These are phyloP conservation scores for Aspidiotus destructor DNA, from an alignment of 2,888 invertebrate genomes.

Conservation along the genomic window DNA sequence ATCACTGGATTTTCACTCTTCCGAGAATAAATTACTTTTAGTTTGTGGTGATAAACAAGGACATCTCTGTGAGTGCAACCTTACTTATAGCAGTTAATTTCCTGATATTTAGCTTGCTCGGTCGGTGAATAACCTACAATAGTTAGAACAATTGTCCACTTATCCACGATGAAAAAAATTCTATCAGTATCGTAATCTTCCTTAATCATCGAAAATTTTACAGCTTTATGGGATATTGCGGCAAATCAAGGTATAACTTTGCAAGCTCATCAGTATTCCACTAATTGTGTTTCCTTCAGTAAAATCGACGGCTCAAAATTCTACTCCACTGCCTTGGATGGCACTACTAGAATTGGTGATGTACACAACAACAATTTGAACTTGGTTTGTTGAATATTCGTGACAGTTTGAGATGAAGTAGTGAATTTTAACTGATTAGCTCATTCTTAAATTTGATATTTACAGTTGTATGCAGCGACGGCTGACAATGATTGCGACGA, in stretches of 20 bases:
- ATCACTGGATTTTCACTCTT: slow-evolving; percentile 42
- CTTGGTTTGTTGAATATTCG: background rate
- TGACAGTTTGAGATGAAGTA: no score
- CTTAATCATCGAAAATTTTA: slow-evolving; percentile 9
- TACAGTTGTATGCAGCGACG: background rate
- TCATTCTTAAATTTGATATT: background rate
- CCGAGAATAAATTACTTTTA: slow-evolving; percentile 40
- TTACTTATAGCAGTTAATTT: background rate
- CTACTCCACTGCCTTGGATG: slow-evolving; percentile 42
- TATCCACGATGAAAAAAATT: no score
- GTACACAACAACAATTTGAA: slow-evolving; percentile 36
- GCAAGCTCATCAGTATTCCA: slow-evolving; percentile 40
- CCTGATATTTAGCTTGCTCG: no score
- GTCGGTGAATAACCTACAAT: no score
- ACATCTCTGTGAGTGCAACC: slow-evolving; percentile 38
- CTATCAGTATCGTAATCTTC: no score
- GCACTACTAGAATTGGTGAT: slow-evolving; percentile 42
- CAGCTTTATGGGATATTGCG: slow-evolving; percentile 38
- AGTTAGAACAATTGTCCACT: no score
- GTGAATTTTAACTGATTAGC: no score
- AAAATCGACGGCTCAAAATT: slow-evolving; percentile 38
- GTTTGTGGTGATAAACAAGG: slow-evolving; percentile 43
- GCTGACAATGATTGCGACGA: no score
- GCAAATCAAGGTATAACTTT: slow-evolving; percentile 40
- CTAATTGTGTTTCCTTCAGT: slow-evolving; percentile 41